These are phyloP conservation scores for Galago senegalensis DNA, from an alignment of 2,797 vertebrate species.

Conservation along the genomic window DNA sequence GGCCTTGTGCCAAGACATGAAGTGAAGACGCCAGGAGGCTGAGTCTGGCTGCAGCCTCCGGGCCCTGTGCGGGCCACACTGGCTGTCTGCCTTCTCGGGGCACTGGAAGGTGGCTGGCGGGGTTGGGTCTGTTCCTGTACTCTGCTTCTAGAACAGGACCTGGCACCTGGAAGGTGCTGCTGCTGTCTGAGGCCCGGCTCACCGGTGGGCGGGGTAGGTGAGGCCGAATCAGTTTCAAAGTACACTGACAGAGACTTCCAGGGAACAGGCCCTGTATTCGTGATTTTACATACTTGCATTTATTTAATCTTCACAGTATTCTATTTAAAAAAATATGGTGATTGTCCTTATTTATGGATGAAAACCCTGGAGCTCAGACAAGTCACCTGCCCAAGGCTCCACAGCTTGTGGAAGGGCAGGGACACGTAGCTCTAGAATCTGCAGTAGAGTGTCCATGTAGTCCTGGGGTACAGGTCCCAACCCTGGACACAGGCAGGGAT, in stretches of 20 bases:
- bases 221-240: not conserved
- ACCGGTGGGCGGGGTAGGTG: no score
- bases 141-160: no score
- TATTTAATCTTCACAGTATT: not conserved
- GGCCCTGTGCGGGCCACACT: not conserved
- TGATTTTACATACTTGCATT: not conserved
- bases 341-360: not conserved
- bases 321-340: not conserved
- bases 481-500: rapidly evolving
- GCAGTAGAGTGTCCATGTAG: not conserved
- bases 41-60: not conserved
- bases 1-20: conserved; percentile 61
- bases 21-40: not conserved
- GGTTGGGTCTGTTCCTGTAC: not conserved
- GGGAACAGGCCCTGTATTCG: not conserved
- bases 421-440: not conserved
- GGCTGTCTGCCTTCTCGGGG: not conserved
- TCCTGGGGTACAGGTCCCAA: not conserved
- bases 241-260: not conserved
- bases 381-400: not conserved
- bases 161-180: no score
- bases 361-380: not conserved
- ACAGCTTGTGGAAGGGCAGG: not conserved
- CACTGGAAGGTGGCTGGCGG: not conserved
- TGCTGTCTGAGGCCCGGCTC: no score